A percentile compares a stretch with the other conserved stretches of the same genome.
Evolutionary conservation across 2,888 invertebrate genomes (phyloP).

Genomic region (Drosophila cognata): DNA sequence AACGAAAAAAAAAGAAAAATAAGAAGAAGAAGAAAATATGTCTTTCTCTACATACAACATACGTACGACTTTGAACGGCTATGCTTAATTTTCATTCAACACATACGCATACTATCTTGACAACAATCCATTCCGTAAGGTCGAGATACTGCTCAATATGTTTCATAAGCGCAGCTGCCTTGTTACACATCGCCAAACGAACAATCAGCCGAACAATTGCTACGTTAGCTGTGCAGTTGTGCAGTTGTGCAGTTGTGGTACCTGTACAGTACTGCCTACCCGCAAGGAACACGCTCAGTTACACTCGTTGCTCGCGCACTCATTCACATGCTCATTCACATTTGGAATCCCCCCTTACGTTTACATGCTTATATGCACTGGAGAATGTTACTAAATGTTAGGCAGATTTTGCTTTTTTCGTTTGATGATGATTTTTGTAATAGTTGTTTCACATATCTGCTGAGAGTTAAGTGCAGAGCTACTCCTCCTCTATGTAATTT

Average conservation of each 20-base stretch:
- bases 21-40: not conserved
- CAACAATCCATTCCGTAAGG: slow-evolving; percentile 8
- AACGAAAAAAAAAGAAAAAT: not conserved
- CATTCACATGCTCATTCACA: slow-evolving; percentile 11
- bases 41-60: slow-evolving; percentile 17
- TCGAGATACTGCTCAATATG: slow-evolving; percentile 6
- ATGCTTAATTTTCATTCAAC: slow-evolving; percentile 9
- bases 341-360: not conserved
- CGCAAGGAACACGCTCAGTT: slow-evolving; percentile 7
- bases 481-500: slow-evolving; percentile 17
- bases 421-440: not conserved
- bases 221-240: not conserved
- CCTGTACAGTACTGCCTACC: not conserved
- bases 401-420: not conserved
- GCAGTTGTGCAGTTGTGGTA: not conserved
- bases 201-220: slow-evolving; percentile 52
- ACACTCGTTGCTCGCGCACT: slow-evolving; percentile 1
- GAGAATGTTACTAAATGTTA: slow-evolving; percentile 3
- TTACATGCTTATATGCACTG: slow-evolving; percentile 7
- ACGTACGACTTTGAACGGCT: slow-evolving; percentile 18
- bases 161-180: slow-evolving; percentile 66
- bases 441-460: not conserved
- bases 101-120: slow-evolving; percentile 4
- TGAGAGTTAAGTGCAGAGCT: slow-evolving; percentile 1
- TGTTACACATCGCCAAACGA: slow-evolving; percentile 75